Conservation (phyloP, 1,140 invertebrate species). For the Stenopsyche tienmushanensis region DNA sequence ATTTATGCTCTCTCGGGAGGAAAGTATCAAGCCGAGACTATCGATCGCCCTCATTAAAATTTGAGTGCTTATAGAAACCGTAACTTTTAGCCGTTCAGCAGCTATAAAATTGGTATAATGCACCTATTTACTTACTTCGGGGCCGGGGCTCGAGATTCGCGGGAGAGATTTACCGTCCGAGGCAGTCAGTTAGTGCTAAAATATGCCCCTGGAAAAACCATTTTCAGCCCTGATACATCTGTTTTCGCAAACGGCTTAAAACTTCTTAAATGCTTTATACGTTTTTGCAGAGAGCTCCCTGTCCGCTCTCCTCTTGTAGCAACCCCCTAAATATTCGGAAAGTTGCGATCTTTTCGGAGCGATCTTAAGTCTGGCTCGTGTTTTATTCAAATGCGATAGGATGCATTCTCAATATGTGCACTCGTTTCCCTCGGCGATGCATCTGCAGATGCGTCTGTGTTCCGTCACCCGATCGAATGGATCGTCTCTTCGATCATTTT, state of each 20-base stretch:
- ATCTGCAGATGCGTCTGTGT: too few relatives aligned
- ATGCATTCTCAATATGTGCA: too few relatives aligned
- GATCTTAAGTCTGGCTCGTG: neutral
- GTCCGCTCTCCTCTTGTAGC: too few relatives aligned
- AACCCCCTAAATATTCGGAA: neutral
- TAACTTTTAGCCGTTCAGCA: neutral
- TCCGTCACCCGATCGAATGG: too few relatives aligned
- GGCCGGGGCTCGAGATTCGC: constrained; percentile 27
- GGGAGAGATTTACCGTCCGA: constrained; percentile 34
- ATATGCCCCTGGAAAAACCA: constrained; percentile 41
- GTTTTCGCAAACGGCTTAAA: constrained; percentile 42
- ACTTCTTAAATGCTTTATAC: constrained; percentile 42
- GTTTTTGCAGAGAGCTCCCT: neutral
- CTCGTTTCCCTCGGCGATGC: too few relatives aligned
- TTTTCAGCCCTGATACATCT: constrained; percentile 42
- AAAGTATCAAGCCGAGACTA: neutral
- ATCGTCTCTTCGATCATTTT: too few relatives aligned
- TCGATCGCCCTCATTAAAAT: constrained; percentile 12
- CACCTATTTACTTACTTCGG: constrained; percentile 37
- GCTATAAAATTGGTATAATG: constrained; percentile 42
- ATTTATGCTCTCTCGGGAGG: neutral
- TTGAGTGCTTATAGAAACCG: constrained; percentile 15
- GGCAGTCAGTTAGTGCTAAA: constrained; percentile 42
- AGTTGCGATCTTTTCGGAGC: neutral
- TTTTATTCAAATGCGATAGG: neutral